Conservation (phyloP, 2,113 vertebrate species). For the Trochalopteron elliotii region DNA sequence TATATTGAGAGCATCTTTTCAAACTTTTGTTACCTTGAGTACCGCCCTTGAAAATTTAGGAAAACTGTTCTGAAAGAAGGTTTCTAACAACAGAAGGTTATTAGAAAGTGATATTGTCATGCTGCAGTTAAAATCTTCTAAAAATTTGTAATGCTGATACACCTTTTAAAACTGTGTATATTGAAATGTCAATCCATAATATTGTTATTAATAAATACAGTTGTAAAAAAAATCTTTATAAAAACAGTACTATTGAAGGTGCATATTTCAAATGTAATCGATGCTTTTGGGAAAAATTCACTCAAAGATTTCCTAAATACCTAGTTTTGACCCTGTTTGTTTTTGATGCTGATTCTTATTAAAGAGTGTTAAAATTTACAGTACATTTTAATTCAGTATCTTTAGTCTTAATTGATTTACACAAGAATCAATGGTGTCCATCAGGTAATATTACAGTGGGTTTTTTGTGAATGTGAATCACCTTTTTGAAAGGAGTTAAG, state of each 20-base stretch:
- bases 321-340: background rate
- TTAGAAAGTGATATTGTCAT: background rate
- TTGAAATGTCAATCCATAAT: background rate
- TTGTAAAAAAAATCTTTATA: background rate
- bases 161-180: background rate
- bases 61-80: background rate
- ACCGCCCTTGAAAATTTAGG: background rate
- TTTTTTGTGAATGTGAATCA: background rate
- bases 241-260: background rate
- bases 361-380: background rate
- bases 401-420: background rate
- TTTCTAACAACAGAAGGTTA: background rate
- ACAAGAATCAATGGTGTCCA: background rate
- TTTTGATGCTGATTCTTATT: background rate
- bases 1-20: background rate
- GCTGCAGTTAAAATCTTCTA: background rate
- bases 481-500: background rate
- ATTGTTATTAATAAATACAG: background rate
- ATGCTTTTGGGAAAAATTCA: background rate
- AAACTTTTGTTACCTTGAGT: background rate
- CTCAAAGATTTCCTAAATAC: background rate
- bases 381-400: background rate
- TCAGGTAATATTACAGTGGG: background rate
- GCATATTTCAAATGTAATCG: background rate
- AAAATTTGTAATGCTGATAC: background rate